A percentile compares a stretch with the other conserved stretches of the same genome.
These are phyloP conservation scores for Paramormyrops kingsleyae DNA, from an alignment of 2,113 vertebrate species.

Conservation along the genomic window DNA sequence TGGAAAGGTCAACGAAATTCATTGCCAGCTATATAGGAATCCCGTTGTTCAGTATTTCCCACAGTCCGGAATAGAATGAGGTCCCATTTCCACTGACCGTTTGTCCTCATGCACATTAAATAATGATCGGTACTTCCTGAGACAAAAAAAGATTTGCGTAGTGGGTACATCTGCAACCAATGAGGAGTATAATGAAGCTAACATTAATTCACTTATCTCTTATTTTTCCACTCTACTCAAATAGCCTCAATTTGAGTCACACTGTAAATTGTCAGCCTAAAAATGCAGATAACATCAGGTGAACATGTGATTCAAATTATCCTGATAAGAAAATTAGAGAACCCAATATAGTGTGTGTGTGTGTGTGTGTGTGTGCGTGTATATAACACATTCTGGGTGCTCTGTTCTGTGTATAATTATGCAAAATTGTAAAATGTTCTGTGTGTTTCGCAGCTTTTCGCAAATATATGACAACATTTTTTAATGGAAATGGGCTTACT, in stretches of 20 bases:
- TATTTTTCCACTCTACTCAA: slow-evolving; percentile 1
- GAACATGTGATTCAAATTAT: slow-evolving; percentile 3
- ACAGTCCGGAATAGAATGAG: background rate
- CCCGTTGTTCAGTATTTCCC: background rate
- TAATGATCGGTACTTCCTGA: background rate
- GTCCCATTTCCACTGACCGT: background rate
- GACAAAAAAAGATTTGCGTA: background rate
- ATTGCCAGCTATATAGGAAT: background rate
- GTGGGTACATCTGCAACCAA: background rate
- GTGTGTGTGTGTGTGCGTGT: background rate
- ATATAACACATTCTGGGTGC: background rate
- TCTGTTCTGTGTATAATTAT: background rate
- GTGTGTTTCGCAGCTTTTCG: background rate
- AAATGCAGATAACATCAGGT: slow-evolving; percentile 2
- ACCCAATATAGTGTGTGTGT: background rate
- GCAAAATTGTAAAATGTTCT: background rate
- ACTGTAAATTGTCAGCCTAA: background rate
- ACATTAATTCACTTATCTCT: background rate
- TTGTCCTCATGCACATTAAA: background rate
- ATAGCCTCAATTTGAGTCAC: background rate
- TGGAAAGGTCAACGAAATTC: background rate
- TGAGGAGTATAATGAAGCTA: background rate
- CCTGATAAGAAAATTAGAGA: background rate
- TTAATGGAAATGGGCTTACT: background rate
- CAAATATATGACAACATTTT: background rate